phyloP scores from a whole-genome alignment of 2,797 vertebrate species.

The Neostethus bicornis region DNA sequence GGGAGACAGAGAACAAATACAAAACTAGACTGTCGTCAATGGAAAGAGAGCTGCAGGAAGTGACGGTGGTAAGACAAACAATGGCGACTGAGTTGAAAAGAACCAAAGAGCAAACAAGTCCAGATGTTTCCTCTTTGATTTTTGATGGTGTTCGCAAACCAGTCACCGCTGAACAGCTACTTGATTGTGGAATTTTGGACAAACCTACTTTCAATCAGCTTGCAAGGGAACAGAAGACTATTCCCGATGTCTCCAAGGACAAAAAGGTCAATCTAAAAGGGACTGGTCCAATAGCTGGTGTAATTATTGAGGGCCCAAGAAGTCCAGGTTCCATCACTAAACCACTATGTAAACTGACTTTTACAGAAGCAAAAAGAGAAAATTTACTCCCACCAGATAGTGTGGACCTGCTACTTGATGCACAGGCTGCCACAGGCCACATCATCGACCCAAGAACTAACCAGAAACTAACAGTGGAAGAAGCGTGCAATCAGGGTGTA shows the following conservation, averaged over 20 bases:
- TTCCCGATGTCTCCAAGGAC: slow-evolving; percentile 86
- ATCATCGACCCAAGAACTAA: slow-evolving; percentile 89
- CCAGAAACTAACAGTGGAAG: slow-evolving; percentile 75
- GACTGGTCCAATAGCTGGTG: slow-evolving; percentile 82
- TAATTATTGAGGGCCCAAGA: slow-evolving; percentile 77
- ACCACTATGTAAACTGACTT: slow-evolving; percentile 80
- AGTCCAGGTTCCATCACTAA: slow-evolving; percentile 58
- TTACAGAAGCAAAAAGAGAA: slow-evolving; percentile 88
- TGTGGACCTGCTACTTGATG: slow-evolving; percentile 79
- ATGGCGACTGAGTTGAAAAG: slow-evolving; percentile 83
- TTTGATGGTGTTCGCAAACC: slow-evolving; percentile 90
- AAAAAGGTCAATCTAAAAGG: slow-evolving; percentile 85
- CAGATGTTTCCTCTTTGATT: slow-evolving; percentile 84
- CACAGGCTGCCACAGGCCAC: slow-evolving; percentile 91
- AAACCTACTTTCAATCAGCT: slow-evolving; percentile 76
- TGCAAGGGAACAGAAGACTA: slow-evolving; percentile 82
- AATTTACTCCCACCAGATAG: slow-evolving; percentile 84
- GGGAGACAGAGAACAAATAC: slow-evolving; percentile 84
- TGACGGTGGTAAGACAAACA: slow-evolving; percentile 74
- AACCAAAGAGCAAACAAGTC: slow-evolving; percentile 75
- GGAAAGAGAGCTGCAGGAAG: slow-evolving; percentile 80
- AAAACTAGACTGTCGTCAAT: slow-evolving; percentile 77
- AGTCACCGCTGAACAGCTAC: slow-evolving; percentile 89
- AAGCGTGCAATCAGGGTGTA: slow-evolving; percentile 69
- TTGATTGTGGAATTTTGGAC: slow-evolving; percentile 80